phyloP scores from a whole-genome alignment of 2,113 vertebrate species.

The Protobothrops mucrosquamatus region DNA sequence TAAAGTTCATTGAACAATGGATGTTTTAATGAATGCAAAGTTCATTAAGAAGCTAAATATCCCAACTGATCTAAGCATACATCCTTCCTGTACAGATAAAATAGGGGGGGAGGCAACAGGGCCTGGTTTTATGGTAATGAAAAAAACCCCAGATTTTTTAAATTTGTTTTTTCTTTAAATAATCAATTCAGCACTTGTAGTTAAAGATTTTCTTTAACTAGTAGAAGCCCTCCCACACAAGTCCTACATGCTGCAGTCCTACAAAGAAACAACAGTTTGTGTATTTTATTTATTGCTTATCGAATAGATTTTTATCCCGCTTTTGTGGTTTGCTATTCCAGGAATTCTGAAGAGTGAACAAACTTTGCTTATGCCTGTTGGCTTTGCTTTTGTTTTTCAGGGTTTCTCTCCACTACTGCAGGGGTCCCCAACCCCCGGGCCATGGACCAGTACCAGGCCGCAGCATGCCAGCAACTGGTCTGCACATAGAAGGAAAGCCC shows the following conservation, averaged over 20 bases:
- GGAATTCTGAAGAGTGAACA: background rate
- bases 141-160: background rate
- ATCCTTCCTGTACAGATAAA: background rate
- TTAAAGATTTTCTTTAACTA: background rate
- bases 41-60: background rate
- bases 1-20: background rate
- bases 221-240: constrained; percentile 28
- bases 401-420: background rate
- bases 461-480: too few species aligned
- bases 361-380: background rate
- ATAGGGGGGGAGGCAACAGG: background rate
- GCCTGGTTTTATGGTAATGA: background rate
- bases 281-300: background rate
- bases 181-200: background rate
- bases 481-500: too few species aligned
- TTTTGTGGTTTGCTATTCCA: background rate
- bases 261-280: constrained; percentile 5
- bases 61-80: background rate
- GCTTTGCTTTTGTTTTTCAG: background rate
- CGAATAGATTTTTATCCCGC: too few species aligned
- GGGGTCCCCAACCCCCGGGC: too few species aligned
- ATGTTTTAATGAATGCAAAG: background rate
- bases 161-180: background rate
- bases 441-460: too few species aligned
- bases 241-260: constrained; percentile 12